Conservation (phyloP, 2,797 vertebrate species). For the Amblyopsis hoosieri region DNA sequence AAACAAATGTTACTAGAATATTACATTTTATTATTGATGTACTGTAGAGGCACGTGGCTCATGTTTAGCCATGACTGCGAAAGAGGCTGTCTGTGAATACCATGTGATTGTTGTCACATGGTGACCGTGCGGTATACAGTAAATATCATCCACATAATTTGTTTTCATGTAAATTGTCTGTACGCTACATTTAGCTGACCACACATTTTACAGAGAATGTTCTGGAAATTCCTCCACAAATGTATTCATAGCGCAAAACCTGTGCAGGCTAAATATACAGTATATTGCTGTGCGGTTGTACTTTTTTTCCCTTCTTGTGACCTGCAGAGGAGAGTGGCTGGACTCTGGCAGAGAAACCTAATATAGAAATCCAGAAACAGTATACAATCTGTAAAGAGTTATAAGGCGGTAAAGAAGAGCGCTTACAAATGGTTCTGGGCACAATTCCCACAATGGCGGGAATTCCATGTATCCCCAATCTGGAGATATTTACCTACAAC, state of each 20-base stretch:
- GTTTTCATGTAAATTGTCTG: conserved; percentile 29
- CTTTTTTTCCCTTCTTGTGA: conserved; percentile 24
- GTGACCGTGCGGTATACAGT: neutral
- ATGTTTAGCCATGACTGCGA: conserved; percentile 51
- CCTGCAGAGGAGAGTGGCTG: conserved; percentile 29
- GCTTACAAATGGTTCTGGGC: conserved; percentile 77
- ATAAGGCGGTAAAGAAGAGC: conserved; percentile 54
- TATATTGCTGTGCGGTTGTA: conserved; percentile 25
- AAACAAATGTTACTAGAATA: conserved; percentile 59
- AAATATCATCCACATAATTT: too few relatives aligned
- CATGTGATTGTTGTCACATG: conserved; percentile 39
- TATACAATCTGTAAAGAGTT: conserved; percentile 76
- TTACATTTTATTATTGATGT: conserved; percentile 44
- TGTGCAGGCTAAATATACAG: conserved; percentile 23
- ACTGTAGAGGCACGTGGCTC: conserved; percentile 53
- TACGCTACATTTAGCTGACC: conserved; percentile 45
- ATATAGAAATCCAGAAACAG: conserved; percentile 58
- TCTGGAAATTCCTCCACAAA: conserved; percentile 29
- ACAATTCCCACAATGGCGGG: conserved; percentile 70
- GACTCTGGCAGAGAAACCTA: conserved; percentile 53
- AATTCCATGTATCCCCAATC: conserved; percentile 74
- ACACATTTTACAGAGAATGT: conserved; percentile 26
- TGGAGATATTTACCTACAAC: conserved; percentile 80
- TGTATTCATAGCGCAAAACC: conserved; percentile 21
- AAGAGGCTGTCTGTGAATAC: conserved; percentile 44